Evolutionary conservation across 2,888 invertebrate genomes (phyloP).

Genomic region (Saturnia japonica): DNA sequence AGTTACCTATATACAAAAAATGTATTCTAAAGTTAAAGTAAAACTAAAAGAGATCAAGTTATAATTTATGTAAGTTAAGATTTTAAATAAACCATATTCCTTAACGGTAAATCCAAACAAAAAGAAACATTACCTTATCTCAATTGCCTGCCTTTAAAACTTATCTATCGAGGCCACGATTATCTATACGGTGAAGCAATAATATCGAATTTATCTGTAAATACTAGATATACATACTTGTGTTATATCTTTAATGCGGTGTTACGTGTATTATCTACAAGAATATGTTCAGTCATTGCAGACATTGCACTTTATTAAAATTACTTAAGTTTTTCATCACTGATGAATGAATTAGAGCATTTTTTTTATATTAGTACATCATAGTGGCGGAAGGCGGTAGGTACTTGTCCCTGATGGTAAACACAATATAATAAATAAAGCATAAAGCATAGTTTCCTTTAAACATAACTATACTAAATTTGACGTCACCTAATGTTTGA

Average conservation of each 20-base stretch:
- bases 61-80: constrained; percentile 7
- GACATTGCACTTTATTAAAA: not conserved
- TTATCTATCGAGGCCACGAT: constrained; percentile 61
- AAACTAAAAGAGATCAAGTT: constrained; percentile 14
- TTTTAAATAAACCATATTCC: constrained; percentile 17
- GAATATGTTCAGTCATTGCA: not conserved
- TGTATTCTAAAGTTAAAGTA: not conserved
- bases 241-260: constrained; percentile 16
- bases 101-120: constrained; percentile 14
- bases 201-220: constrained; percentile 56
- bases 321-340: not conserved
- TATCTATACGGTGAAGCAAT: constrained; percentile 60
- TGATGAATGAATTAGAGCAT: not conserved
- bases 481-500: too few relatives aligned
- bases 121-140: constrained; percentile 14
- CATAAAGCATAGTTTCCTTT: too few relatives aligned
- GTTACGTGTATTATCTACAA: constrained; percentile 17
- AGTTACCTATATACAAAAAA: not conserved
- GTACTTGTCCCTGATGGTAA: too few relatives aligned
- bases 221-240: constrained; percentile 34
- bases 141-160: constrained; percentile 23
- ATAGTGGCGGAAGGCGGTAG: too few relatives aligned
- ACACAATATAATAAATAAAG: too few relatives aligned
- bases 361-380: too few relatives aligned
- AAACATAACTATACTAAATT: too few relatives aligned